Evolutionary conservation across 1,140 invertebrate genomes (phyloP), one percentile per base, ranked within the genome.

Genomic region (Fragariocoptes setiger): DNA sequence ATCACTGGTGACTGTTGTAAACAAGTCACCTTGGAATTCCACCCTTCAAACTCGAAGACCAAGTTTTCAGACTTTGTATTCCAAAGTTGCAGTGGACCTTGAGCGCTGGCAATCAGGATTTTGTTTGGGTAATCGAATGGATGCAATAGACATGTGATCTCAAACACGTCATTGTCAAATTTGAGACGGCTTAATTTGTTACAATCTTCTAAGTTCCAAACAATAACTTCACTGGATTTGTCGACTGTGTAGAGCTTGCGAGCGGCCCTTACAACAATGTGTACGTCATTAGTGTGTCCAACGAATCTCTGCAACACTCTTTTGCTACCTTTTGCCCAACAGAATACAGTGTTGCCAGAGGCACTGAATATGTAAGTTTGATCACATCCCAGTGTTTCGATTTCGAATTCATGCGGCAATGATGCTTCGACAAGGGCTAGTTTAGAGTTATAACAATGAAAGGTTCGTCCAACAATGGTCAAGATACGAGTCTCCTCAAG

Each of bases 81-180:
- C 76, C 80, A 85, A 37, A 94, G 56, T 50, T 90, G 78, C 43
- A 95, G 47, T 25, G 62, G 54, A 0, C 86, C 88, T 56, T 92
- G 77, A 40, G 71, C 62, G 49, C 79, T 86, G 13, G 75, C 86
- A 38, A 95, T 56, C n/a, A 95, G 54, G 38, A 94, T 67, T 62
- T 94, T 95, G 54, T 95, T 92, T 2, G 85, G 55, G 53, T 94
- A 95, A 0, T 85, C 85, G 37, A 64, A 69, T 2, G 85, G 86
- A 64, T 95, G 86, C 38, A 74, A 60, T 1, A 88, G 46, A 0
- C 72, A 62, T 0, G 74, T 71, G 12, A 90, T 70, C 50, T 69
- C 61, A 54, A 90, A 88, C 14, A 56, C 55, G 0, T 65, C 54
- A n/a, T 64, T 60, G 46, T 68, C 64, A 37, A 40, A 40, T n/a